These are phyloP conservation scores for Leptopterna dolabrata DNA, from an alignment of 2,888 invertebrate genomes.

Conservation along the genomic window DNA sequence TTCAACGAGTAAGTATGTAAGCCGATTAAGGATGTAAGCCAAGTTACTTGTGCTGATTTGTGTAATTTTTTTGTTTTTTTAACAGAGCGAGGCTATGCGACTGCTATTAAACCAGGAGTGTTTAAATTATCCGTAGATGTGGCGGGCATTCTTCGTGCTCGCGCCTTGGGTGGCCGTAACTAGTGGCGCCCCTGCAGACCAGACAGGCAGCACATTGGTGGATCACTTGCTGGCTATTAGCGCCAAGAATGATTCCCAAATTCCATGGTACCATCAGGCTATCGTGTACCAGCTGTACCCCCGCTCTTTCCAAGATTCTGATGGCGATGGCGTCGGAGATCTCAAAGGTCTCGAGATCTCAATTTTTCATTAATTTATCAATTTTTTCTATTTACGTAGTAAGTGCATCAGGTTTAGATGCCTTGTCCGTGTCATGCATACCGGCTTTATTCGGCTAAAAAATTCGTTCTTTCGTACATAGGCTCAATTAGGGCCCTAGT, in stretches of 20 bases:
- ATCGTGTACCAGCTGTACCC: constrained; percentile 89
- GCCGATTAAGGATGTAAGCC: no score
- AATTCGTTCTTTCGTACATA: no score
- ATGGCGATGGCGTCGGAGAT: constrained; percentile 88
- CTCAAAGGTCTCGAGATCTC: constrained; percentile 73
- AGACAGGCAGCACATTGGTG: not conserved
- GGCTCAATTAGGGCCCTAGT: no score
- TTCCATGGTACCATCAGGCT: constrained; percentile 82
- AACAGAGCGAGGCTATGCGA: no score
- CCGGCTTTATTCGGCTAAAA: no score
- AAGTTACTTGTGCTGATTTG: no score
- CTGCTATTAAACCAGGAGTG: no score
- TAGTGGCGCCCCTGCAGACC: not conserved
- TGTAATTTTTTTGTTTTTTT: no score
- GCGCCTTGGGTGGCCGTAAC: not conserved
- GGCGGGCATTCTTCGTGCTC: not conserved
- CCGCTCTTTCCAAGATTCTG: constrained; percentile 83
- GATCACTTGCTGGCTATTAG: not conserved
- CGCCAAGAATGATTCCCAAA: not conserved
- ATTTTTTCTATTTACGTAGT: not conserved
- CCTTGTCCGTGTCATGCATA: not conserved
- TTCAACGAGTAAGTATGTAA: no score
- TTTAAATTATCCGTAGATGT: not conserved
- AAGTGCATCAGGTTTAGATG: not conserved
- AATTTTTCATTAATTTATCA: not conserved